Evolutionary conservation across 2,113 vertebrate species (phyloP).

Genomic region (Pholis gunnellus): DNA sequence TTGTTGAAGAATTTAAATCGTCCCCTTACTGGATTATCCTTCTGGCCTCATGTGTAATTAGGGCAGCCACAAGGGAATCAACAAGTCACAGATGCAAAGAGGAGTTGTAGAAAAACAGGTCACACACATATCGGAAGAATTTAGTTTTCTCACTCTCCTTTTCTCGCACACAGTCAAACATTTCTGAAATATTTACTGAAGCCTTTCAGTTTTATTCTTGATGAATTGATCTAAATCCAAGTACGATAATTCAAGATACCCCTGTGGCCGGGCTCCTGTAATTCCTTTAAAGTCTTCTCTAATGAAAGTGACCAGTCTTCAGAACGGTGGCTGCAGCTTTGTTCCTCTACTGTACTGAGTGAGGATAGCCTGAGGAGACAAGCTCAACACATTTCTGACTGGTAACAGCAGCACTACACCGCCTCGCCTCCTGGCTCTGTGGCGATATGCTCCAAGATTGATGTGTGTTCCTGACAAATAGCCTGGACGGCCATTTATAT

Average conservation of each 20-base stretch:
- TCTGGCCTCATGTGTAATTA: conserved; percentile 2
- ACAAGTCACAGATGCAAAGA: neutral
- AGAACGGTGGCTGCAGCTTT: conserved; percentile 65
- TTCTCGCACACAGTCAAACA: conserved; percentile 14
- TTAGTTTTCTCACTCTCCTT: neutral
- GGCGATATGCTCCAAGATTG: conserved; percentile 71
- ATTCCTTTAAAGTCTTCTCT: conserved; percentile 80
- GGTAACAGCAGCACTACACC: conserved; percentile 68
- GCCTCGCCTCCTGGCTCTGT: conserved; percentile 75
- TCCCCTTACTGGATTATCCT: neutral
- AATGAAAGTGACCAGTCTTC: conserved; percentile 79
- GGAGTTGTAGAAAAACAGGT: neutral
- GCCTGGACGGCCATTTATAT: conserved; percentile 74
- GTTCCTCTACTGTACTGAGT: conserved; percentile 53
- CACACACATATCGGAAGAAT: neutral
- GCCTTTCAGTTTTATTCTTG: conserved; percentile 59
- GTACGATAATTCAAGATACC: conserved; percentile 67
- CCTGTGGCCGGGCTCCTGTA: conserved; percentile 66
- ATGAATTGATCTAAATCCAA: conserved; percentile 64
- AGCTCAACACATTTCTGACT: conserved; percentile 71
- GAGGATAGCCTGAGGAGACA: conserved; percentile 73
- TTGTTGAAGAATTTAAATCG: conserved; percentile 3
- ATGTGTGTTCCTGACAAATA: conserved; percentile 78
- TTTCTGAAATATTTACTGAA: conserved; percentile 9
- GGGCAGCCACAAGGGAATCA: conserved; percentile 4